Conservation (phyloP, 2,113 vertebrate genomes). For the Gymnocephalus cernua region DNA sequence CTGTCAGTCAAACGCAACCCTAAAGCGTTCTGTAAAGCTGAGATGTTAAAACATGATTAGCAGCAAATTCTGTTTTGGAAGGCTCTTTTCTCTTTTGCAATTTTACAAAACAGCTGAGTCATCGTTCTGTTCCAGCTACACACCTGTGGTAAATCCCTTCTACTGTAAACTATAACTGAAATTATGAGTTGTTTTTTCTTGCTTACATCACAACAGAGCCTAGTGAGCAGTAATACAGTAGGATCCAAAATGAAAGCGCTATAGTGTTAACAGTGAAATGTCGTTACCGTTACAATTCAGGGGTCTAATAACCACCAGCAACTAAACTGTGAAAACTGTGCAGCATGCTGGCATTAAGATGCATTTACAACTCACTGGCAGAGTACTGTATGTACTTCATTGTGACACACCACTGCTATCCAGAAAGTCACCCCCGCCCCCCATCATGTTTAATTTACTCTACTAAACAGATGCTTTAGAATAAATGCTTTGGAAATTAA, state of each 20-base stretch:
- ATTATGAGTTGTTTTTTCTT: constrained; percentile 15
- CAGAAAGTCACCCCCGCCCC: constrained; percentile 66
- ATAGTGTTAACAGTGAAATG: constrained; percentile 51
- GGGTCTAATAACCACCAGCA: constrained; percentile 52
- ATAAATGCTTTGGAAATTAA: constrained; percentile 79
- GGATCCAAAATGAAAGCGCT: constrained; percentile 14
- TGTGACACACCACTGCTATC: constrained; percentile 54
- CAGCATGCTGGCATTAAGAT: constrained; percentile 63
- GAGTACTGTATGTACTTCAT: constrained; percentile 48
- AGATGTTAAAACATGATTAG: constrained; percentile 32
- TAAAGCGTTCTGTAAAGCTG: constrained; percentile 15
- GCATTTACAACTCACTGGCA: constrained; percentile 66
- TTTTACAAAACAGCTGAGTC: constrained; percentile 33
- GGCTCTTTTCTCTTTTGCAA: constrained; percentile 15
- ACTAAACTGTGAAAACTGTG: constrained; percentile 59
- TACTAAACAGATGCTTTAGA: constrained; percentile 75
- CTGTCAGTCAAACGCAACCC: constrained; percentile 33
- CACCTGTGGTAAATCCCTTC: constrained; percentile 21
- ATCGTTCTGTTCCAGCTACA: constrained; percentile 16
- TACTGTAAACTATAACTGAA: no score
- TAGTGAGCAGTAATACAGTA: background rate
- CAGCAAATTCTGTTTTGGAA: background rate
- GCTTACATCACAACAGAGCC: constrained; percentile 21
- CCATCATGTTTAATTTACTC: constrained; percentile 82
- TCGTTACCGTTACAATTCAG: constrained; percentile 53